Base-by-base conservation (phyloP, 2,888 invertebrate species). In the Diogma glabrata region DNA sequence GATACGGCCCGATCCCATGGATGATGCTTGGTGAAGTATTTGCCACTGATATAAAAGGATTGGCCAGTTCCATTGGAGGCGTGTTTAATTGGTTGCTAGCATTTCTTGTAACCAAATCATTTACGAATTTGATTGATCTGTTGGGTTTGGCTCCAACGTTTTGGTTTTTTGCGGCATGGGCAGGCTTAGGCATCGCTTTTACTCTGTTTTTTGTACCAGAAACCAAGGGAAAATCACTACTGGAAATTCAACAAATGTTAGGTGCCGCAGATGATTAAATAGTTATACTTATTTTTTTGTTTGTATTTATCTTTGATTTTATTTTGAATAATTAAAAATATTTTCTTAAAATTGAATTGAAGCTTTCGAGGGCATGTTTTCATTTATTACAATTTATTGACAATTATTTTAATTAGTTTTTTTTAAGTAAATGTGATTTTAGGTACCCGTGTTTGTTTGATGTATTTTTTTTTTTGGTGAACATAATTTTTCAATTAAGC, bases 1-100 rank as follows among this genome's bases (percentile, higher is more conserved):
- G 87, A 38, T 81, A 81, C 59, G 88, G 88, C 0, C 88, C 88
- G 0, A 82, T 88, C 33, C 87, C 87, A 0, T 88, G 87, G 87
- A 77, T 87, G 16, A 24, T 52, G 22, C 70, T 79, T 58, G 76
- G 85, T 0, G 88, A 88, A 63, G 71, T 88, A 23, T 82, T 88
- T 63, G 74, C 84, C 22, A 73, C 81, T 1, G 79, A 84, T 59
- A 81, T 85, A 47, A 84, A 84, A 63, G 80, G 78, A 1, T 72
- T 81, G 49, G 82, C 81, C n/a, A 76, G 78, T 20, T 82, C 84
- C 0, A 76, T 84, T 4, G 83, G 84, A 1, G 82, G 84, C 14
- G 75, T 85, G 0, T 75, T 83, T 50, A 87, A 85, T 64, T 86
- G 86, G 86, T 65, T 82, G 17, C 71, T 83, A 57, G 81, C 82